Conservation (phyloP, 92 coral and sea anemone genomes). For the Hydrozoanthus gracilis region DNA sequence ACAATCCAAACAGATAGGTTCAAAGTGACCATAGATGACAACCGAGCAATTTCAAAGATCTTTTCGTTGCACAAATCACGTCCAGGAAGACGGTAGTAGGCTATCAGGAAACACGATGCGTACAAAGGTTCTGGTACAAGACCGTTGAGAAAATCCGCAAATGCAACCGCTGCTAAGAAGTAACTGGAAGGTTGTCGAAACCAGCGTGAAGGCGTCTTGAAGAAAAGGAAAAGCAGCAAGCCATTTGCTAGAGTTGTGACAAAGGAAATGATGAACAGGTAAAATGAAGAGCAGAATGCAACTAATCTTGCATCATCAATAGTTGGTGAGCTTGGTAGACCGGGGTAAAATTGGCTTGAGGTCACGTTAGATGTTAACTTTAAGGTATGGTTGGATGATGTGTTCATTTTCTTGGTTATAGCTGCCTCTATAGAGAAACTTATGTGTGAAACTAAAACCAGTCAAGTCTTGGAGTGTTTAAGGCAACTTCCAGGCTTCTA, state of each 20-base stretch:
- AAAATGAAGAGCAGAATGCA: conserved; percentile 45
- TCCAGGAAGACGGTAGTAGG: conserved; percentile 15
- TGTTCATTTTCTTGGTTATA: not conserved
- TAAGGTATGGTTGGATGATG: not conserved
- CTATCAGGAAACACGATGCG: conserved; percentile 34
- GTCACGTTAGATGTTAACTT: conserved; percentile 25
- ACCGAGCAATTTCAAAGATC: conserved; percentile 20
- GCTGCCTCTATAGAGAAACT: not conserved
- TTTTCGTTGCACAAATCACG: not conserved
- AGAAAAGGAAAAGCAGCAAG: conserved; percentile 49
- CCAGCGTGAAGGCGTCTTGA: conserved; percentile 39
- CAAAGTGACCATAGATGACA: not conserved
- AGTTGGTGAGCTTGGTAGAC: conserved; percentile 18
- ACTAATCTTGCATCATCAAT: not conserved
- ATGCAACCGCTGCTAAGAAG: conserved; percentile 44
- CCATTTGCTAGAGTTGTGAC: conserved; percentile 50
- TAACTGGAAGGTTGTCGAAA: conserved; percentile 43
- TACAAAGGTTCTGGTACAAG: conserved; percentile 32
- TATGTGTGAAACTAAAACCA: not conserved
- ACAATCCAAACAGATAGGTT: conserved; percentile 28
- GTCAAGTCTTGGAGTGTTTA: not conserved
- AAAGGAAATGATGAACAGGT: conserved; percentile 34
- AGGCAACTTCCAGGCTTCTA: not conserved
- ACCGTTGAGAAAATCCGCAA: conserved; percentile 33
- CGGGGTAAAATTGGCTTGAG: not conserved